phyloP scores from a whole-genome alignment of 2,888 invertebrate species.

The Aporophyla nigra region DNA sequence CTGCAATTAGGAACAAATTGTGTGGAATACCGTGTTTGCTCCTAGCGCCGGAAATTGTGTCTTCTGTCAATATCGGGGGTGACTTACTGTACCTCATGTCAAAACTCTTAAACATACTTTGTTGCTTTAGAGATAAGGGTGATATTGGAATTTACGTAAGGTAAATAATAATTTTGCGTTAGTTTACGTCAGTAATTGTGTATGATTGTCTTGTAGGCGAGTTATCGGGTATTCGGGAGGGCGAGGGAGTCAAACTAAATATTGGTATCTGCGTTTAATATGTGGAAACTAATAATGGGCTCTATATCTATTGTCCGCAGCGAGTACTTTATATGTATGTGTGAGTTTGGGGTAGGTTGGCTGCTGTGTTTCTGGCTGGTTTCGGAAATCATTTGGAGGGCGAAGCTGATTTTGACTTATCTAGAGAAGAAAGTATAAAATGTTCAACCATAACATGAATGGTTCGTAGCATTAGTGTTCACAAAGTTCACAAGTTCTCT shows the following conservation, averaged over 20 bases:
- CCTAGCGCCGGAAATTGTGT: constrained; percentile 82
- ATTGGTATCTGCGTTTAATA: constrained; percentile 71
- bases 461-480: neutral
- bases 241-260: constrained; percentile 71
- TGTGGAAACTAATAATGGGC: constrained; percentile 67
- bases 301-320: constrained; percentile 33
- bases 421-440: neutral
- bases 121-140: constrained; percentile 34
- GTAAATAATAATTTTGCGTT: constrained; percentile 54
- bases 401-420: constrained; percentile 13
- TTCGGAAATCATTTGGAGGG: constrained; percentile 1
- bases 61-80: constrained; percentile 82
- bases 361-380: constrained; percentile 2
- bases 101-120: constrained; percentile 40
- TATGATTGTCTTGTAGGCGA: constrained; percentile 76
- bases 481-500: no score
- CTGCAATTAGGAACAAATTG: constrained; percentile 84
- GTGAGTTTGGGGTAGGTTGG: constrained; percentile 18
- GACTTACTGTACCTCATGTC: constrained; percentile 63
- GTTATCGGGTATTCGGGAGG: constrained; percentile 63
- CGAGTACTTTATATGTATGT: constrained; percentile 15
- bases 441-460: neutral
- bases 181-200: constrained; percentile 73
- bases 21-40: constrained; percentile 76
- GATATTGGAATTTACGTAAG: constrained; percentile 25